Percentiles rank a stretch among this genome's conserved stretches.
Evolutionary conservation across 2,113 vertebrate genomes (phyloP).

Genomic region (Calidris pugnax): DNA sequence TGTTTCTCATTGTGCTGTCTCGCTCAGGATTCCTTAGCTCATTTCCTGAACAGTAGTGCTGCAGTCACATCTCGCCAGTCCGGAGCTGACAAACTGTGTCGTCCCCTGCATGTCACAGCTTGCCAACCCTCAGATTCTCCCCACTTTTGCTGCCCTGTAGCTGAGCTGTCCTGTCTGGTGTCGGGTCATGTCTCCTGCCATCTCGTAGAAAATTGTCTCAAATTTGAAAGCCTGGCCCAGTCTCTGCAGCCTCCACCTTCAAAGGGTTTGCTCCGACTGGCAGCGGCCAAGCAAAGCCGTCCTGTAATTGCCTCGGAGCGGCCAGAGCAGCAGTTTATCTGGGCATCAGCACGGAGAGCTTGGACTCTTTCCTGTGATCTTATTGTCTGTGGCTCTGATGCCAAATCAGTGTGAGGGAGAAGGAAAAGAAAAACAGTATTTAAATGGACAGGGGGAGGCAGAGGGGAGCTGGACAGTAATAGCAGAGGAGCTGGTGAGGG

Average conservation of each 20-base stretch:
- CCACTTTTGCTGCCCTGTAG: neutral
- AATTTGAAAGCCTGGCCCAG: neutral
- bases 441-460: neutral
- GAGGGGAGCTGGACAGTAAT: neutral
- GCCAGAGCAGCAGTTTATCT: neutral
- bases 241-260: neutral
- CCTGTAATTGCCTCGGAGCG: neutral
- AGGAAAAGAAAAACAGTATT: neutral
- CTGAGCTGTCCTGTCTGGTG: neutral
- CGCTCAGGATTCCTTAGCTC: neutral
- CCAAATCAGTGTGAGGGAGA: neutral
- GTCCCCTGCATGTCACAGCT: accelerated
- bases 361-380: neutral
- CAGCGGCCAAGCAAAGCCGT: accelerated
- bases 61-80: no score
- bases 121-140: neutral
- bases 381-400: neutral
- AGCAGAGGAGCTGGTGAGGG: neutral
- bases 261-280: neutral
- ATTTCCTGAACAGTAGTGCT: neutral
- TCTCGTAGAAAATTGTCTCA: neutral
- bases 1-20: neutral
- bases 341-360: neutral
- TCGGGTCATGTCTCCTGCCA: neutral
- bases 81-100: neutral